phyloP scores from a whole-genome alignment of 2,888 invertebrate species.

The Leptinotarsa juncta region DNA sequence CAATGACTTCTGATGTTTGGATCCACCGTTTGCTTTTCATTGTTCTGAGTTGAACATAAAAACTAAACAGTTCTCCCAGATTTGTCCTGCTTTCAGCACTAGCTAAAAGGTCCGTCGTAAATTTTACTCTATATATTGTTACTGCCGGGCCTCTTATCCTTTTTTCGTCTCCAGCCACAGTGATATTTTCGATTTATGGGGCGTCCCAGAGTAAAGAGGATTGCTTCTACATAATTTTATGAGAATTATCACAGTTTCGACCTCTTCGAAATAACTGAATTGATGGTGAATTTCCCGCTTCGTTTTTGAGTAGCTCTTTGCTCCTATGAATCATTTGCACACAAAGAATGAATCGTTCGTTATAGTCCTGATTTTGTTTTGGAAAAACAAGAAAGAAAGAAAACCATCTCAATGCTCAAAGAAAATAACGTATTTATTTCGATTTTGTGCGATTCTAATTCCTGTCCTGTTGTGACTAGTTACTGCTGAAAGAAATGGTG shows the following conservation, averaged over 20 bases:
- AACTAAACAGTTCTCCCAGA: not conserved
- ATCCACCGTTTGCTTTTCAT: not conserved
- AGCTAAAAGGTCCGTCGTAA: constrained; percentile 1
- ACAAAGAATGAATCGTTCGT: too few species aligned
- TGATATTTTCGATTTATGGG: constrained; percentile 8
- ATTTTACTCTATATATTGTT: constrained; percentile 6
- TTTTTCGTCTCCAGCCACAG: constrained; percentile 3
- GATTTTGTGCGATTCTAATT: too few species aligned
- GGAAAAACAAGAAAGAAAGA: too few species aligned
- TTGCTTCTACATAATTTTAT: constrained; percentile 5
- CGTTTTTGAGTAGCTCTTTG: not conserved
- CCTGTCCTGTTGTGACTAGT: too few species aligned
- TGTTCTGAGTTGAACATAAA: not conserved
- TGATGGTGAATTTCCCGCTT: not conserved
- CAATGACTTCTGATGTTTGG: not conserved
- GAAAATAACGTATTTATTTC: too few species aligned
- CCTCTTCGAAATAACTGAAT: not conserved
- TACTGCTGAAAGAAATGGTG: too few species aligned
- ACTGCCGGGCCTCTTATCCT: constrained; percentile 6
- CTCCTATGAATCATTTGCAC: too few species aligned
- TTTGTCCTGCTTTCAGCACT: not conserved
- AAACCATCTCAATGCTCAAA: too few species aligned
- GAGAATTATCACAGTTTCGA: not conserved
- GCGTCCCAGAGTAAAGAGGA: not conserved
- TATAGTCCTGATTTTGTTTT: too few species aligned